Conservation (phyloP, 2,888 invertebrate species). For the Mimachlamys varia region DNA sequence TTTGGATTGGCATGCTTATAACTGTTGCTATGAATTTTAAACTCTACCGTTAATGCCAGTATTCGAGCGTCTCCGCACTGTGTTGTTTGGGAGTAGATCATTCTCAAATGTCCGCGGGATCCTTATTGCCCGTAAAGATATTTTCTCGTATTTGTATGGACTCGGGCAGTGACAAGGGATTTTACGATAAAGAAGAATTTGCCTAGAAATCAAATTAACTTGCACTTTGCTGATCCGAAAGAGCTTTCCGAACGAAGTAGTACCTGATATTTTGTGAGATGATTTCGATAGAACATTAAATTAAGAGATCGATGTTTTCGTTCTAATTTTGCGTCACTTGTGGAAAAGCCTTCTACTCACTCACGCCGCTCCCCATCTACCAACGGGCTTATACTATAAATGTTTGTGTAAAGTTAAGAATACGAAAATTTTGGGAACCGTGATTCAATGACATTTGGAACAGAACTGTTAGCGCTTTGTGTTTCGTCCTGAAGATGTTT, state of each 20-base stretch:
- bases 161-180: neutral
- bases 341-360: neutral
- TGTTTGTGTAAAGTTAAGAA: neutral
- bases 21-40: neutral
- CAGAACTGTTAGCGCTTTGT: neutral
- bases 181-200: conserved; percentile 2
- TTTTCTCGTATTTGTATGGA: neutral
- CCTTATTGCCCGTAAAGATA: neutral
- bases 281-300: neutral
- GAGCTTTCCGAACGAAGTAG: neutral
- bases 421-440: neutral
- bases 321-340: neutral
- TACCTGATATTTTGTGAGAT: neutral
- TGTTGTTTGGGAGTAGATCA: neutral
- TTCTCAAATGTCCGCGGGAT: conserved; percentile 31
- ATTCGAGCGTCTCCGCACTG: neutral
- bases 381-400: neutral
- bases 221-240: conserved; percentile 24
- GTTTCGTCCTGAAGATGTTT: neutral
- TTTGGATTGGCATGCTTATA: neutral
- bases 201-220: conserved; percentile 29
- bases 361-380: neutral
- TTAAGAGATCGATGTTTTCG: conserved; percentile 21
- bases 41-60: neutral
- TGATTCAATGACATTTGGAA: neutral